A percentile compares a stretch with the other conserved stretches of the same genome.
Conservation (phyloP, 2,888 invertebrate genomes). For the Plemyria rubiginata region DNA sequence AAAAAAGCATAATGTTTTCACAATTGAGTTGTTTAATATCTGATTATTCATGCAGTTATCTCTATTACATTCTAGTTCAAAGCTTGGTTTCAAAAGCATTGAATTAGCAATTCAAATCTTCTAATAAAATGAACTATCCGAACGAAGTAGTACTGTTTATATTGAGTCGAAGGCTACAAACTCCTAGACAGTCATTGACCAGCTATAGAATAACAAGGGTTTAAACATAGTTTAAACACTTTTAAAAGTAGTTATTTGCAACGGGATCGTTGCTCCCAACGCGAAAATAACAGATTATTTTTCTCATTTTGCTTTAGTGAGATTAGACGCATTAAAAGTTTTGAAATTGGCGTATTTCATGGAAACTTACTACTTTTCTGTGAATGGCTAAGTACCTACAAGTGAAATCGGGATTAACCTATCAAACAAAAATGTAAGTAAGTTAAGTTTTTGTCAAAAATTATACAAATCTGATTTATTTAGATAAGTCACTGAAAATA, state of each 20-base stretch:
- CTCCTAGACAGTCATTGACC: conserved; percentile 36
- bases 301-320: conserved; percentile 10
- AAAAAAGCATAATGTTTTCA: background rate
- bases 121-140: background rate
- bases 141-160: background rate
- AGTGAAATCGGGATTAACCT: conserved; percentile 7
- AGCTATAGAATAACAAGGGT: conserved; percentile 13
- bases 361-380: background rate
- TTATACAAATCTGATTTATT: too few species aligned
- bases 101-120: conserved; percentile 31
- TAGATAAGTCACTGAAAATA: too few species aligned
- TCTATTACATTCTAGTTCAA: background rate
- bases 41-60: background rate
- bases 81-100: conserved; percentile 14
- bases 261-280: conserved; percentile 4
- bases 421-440: conserved; percentile 6
- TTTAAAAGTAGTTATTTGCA: conserved; percentile 5
- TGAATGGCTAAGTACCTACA: background rate
- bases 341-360: background rate
- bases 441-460: too few species aligned
- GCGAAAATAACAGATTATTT: conserved; percentile 16
- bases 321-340: background rate
- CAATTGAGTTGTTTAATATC: background rate
- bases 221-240: conserved; percentile 11
- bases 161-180: conserved; percentile 17